Base-by-base conservation (phyloP, 2,888 invertebrate species). In the Spisula subtruncata region DNA sequence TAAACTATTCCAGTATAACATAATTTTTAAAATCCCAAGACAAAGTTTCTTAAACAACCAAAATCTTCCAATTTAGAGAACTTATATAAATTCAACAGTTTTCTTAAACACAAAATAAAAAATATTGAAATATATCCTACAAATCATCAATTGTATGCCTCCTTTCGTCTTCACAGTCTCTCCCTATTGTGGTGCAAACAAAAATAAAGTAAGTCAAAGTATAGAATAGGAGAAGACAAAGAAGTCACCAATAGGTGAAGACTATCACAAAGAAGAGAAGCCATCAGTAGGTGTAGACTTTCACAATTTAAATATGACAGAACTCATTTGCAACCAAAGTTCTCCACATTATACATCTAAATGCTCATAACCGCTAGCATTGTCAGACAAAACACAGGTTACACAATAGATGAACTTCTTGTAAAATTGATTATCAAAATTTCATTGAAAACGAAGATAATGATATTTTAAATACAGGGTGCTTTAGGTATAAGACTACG, bases 401-500 rank as follows among this genome's bases (percentile, higher is more conserved):
- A 25, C 75, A 75, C 29, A 75, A 75, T 75, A 35, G 75, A 75
- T 75, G 75, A 75, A 75, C 16, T 75, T 6, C 75, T 12, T 18
- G 32, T 75, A 75, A 75, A 75, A 32, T 75, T 75, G 75, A 75
- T 75, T 75, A 35, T 25, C 14, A 32, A 32, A 75, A 75, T 35
- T 75, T 75, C 75, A 75, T 25, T 75, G 35, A 75, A 75, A 75
- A 32, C 60, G 5, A 12, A 75, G 75, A 75, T 75, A 75, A 75
- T 18, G 75, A 75, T 32, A 32, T 75, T 35, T 66, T 66, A 66
- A 41, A 66, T 66, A 66, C 60, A n/a, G 0, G n/a, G 25, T 66
- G n/a, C 60, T 66, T 51, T 51, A 51, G 51, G 51, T 8, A 51
- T 51, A 51, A 51, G 25, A n/a, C 20, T 66, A 66, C 60, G 25